Percentiles rank a stretch among this genome's conserved stretches.
These are phyloP conservation scores for Tragelaphus scriptus DNA, from an alignment of 2,113 vertebrate genomes.

Conservation along the genomic window DNA sequence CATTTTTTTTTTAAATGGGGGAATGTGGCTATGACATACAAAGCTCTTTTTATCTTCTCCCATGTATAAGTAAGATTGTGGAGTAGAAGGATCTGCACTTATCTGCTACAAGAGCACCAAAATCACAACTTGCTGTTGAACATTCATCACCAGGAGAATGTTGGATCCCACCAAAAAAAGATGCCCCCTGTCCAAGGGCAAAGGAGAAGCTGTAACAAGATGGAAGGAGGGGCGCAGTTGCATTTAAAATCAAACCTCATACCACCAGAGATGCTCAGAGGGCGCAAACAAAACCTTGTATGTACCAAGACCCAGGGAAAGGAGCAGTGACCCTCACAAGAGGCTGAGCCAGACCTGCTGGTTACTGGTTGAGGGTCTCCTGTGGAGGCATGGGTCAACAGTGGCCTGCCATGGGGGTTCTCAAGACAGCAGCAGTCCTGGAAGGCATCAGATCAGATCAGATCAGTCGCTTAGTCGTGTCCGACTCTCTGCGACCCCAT, in stretches of 20 bases:
- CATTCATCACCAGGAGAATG: background rate
- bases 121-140: background rate
- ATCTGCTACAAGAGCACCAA: background rate
- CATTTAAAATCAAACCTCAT: background rate
- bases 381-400: background rate
- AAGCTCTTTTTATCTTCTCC: background rate
- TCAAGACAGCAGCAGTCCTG: background rate
- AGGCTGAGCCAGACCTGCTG: background rate
- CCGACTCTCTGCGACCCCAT: too few relatives aligned
- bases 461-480: too few relatives aligned
- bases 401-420: background rate
- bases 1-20: background rate
- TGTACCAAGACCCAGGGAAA: background rate
- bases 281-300: background rate
- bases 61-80: background rate
- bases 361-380: background rate
- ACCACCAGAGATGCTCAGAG: background rate
- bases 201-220: background rate
- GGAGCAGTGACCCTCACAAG: background rate
- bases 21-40: background rate
- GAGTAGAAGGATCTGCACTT: background rate
- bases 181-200: background rate
- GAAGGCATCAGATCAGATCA: background rate
- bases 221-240: rapidly evolving
- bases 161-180: background rate